Base-by-base conservation (phyloP, 2,797 vertebrate species). In the Syngnathus acus region DNA sequence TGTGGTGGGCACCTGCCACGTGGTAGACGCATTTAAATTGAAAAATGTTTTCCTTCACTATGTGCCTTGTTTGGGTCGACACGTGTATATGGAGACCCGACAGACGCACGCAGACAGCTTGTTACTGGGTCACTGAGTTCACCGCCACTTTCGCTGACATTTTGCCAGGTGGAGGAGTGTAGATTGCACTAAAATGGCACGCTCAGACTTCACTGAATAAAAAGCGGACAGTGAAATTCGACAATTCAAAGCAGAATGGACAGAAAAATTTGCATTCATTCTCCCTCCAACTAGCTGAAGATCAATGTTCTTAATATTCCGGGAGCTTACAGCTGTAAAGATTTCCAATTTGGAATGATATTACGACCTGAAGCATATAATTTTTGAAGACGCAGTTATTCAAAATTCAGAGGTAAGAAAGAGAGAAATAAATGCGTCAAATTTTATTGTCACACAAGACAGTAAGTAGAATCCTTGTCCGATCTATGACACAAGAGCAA, bases 81-180 rank as follows among this genome's bases (percentile, higher is more conserved):
- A 4, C 9, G 9, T 21, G n/a, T 53, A 21, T 21, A 21, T 9
- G 4, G 9, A 9, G 50, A 53, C 50, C 9, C 1, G 8, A n/a
- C n/a, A 9, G 10, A 21, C 8, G n/a, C n/a, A 21, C 13, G 32
- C 50, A 53, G n/a, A 53, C 50, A 21, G n/a, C 8, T 10, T 53
- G 50, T 53, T 53, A 53, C n/a, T 10, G n/a, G n/a, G 50, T 53
- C 50, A 23, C n/a, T 4, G n/a, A 53, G 50, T 53, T 53, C 50
- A 51, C 50, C 21, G 50, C n/a, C n/a, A 53, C n/a, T 53, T 53
- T 53, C n/a, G n/a, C 50, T 53, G 50, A 53, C 50, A 53, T 21
- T 53, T 53, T 53, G n/a, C 9, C 50, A 53, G 9, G 50, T 53
- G 50, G 19, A 10, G n/a, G 50, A 53, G n/a, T 21, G 8, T 21